Percentiles rank a stretch among this genome's conserved stretches.
Conservation (phyloP, 2,113 vertebrate species). For the Pseudorhombus dupliciocellatus region DNA sequence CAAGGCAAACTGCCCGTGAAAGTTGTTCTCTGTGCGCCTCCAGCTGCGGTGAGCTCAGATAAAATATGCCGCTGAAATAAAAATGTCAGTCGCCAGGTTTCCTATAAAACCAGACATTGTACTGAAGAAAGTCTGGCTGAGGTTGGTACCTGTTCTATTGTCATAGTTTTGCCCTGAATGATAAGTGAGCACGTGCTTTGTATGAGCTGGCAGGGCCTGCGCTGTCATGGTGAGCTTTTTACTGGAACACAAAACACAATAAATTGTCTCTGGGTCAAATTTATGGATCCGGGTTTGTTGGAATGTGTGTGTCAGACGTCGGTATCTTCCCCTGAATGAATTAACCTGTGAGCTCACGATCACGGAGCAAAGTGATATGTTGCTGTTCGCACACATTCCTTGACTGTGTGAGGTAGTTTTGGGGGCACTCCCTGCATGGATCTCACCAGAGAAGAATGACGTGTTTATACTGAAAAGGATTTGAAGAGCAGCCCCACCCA, state of each 20-base stretch:
- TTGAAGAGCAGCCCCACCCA: slow-evolving; percentile 55
- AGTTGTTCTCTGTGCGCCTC: slow-evolving; percentile 15
- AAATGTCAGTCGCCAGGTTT: slow-evolving; percentile 33
- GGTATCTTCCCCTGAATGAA: slow-evolving; percentile 41
- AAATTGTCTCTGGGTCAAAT: slow-evolving; percentile 64
- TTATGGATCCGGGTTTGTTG: slow-evolving; percentile 55
- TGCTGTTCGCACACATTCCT: slow-evolving; percentile 34
- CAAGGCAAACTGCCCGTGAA: slow-evolving; percentile 16
- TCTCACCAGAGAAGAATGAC: slow-evolving; percentile 69
- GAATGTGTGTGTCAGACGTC: slow-evolving; percentile 31
- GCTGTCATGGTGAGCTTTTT: slow-evolving; percentile 62
- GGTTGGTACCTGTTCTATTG: slow-evolving; percentile 27
- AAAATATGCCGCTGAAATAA: slow-evolving; percentile 43
- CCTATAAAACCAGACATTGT: slow-evolving; percentile 17
- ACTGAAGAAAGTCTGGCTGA: slow-evolving; percentile 17
- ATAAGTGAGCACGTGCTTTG: neutral
- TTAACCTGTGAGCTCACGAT: slow-evolving; percentile 33
- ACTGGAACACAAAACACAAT: slow-evolving; percentile 55
- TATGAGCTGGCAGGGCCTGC: slow-evolving; percentile 47
- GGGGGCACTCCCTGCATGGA: slow-evolving; percentile 55
- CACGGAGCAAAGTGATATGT: slow-evolving; percentile 36
- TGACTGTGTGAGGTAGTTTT: slow-evolving; percentile 58
- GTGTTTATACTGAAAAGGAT: slow-evolving; percentile 55
- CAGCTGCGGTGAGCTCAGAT: slow-evolving; percentile 7
- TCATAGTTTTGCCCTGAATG: slow-evolving; percentile 14